A percentile compares a stretch with the other conserved stretches of the same genome.
Conservation (phyloP, 2,797 vertebrate genomes). For the Lepus oiostolus region DNA sequence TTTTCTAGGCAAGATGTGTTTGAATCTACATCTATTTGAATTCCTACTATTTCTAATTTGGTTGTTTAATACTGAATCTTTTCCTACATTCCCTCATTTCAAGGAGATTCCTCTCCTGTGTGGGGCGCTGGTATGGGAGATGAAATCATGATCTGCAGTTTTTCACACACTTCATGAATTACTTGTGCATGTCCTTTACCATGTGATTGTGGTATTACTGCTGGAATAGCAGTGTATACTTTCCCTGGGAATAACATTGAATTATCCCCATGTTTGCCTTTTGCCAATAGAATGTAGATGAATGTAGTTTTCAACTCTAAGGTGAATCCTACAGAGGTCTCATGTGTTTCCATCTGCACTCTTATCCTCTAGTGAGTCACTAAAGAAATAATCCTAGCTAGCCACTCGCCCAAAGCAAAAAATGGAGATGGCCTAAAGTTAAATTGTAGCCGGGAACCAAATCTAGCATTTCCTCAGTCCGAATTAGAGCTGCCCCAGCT, state of each 20-base stretch:
- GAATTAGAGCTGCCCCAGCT: not conserved
- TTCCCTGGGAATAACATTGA: not conserved
- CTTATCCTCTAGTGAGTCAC: not conserved
- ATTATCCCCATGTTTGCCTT: not conserved
- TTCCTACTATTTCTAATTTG: slow-evolving; percentile 27
- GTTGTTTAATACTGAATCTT: slow-evolving; percentile 18
- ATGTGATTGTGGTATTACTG: too few species aligned
- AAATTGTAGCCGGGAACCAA: not conserved
- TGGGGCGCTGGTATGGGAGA: not conserved
- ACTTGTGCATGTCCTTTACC: not conserved
- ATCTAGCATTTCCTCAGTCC: not conserved
- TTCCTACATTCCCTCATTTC: slow-evolving; percentile 25
- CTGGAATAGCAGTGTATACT: not conserved
- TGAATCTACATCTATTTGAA: not conserved
- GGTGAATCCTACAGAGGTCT: not conserved
- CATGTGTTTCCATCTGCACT: not conserved
- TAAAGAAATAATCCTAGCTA: not conserved
- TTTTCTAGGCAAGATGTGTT: slow-evolving; percentile 15
- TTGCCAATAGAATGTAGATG: not conserved
- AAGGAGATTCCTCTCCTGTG: not conserved
- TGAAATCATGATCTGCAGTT: not conserved
- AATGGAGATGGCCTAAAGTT: not conserved
- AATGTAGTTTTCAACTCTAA: not conserved
- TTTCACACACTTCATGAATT: not conserved
- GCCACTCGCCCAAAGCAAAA: not conserved